A percentile compares a stretch with the other conserved stretches of the same genome.
Conservation (phyloP, 1,140 invertebrate species). For the Chymomyza costata region DNA sequence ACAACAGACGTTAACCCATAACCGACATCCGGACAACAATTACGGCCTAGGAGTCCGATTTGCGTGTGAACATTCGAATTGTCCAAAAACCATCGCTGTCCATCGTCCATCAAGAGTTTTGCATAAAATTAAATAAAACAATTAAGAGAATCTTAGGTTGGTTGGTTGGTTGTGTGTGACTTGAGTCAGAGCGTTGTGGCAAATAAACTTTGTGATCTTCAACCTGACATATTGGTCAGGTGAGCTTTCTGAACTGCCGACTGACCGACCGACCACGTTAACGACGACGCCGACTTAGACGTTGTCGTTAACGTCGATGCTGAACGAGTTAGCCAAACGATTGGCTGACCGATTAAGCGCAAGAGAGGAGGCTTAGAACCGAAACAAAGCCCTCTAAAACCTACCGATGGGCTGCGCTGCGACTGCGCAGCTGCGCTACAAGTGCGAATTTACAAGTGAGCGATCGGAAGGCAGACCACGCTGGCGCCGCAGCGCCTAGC, state of each 20-base stretch:
- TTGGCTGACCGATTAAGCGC: neutral
- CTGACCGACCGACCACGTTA: constrained; percentile 21
- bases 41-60: too few species aligned
- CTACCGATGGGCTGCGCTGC: too few species aligned
- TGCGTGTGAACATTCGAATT: constrained; percentile 39
- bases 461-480: neutral
- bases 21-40: too few species aligned
- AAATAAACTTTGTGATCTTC: constrained; percentile 40
- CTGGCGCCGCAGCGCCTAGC: constrained; percentile 3
- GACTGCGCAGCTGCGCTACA: neutral
- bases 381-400: too few species aligned
- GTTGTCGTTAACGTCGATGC: neutral
- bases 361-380: too few species aligned
- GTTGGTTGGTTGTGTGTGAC: too few species aligned
- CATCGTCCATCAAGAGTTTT: constrained; percentile 71
- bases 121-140: constrained; percentile 71
- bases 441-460: constrained; percentile 3
- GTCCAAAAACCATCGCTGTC: constrained; percentile 49
- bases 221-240: constrained; percentile 11
- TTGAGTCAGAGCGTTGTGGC: constrained; percentile 51
- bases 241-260: too few species aligned
- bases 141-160: constrained; percentile 62
- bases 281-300: constrained; percentile 5
- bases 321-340: too few species aligned
- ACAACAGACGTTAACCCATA: neutral